Conservation (phyloP, 1,140 invertebrate genomes). For the Calephelis nemesis region DNA sequence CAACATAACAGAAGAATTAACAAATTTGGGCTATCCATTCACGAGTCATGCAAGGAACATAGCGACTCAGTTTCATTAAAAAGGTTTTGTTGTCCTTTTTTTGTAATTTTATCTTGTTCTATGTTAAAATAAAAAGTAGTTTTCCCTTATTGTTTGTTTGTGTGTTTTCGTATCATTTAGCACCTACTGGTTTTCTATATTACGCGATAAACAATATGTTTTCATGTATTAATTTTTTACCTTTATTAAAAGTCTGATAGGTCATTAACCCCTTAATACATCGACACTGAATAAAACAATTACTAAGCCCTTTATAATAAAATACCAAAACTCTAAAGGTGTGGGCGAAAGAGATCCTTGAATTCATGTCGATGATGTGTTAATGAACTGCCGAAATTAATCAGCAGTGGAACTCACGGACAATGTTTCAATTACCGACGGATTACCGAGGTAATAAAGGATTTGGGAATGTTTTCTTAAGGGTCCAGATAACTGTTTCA, state of each 20-base stretch:
- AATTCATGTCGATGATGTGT: background rate
- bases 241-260: background rate
- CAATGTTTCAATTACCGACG: slow-evolving; percentile 1
- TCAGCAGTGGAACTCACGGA: background rate
- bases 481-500: too few relatives aligned
- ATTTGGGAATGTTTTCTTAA: background rate
- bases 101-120: too few relatives aligned
- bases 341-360: background rate
- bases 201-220: background rate
- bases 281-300: background rate
- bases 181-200: too few relatives aligned
- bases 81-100: too few relatives aligned
- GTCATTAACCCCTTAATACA: background rate
- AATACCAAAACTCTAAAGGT: background rate
- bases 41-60: too few relatives aligned
- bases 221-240: too few relatives aligned
- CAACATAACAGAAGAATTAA: too few relatives aligned
- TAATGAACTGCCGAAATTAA: background rate
- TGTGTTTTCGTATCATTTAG: too few relatives aligned
- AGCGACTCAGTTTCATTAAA: too few relatives aligned
- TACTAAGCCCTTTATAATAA: background rate
- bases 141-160: too few relatives aligned
- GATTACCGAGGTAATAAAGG: slow-evolving; percentile 1
- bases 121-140: too few relatives aligned
- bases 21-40: too few relatives aligned